Percentiles rank a stretch among this genome's conserved stretches.
Evolutionary conservation across 2,888 invertebrate genomes (phyloP).

Genomic region (Galerucella pusilla): DNA sequence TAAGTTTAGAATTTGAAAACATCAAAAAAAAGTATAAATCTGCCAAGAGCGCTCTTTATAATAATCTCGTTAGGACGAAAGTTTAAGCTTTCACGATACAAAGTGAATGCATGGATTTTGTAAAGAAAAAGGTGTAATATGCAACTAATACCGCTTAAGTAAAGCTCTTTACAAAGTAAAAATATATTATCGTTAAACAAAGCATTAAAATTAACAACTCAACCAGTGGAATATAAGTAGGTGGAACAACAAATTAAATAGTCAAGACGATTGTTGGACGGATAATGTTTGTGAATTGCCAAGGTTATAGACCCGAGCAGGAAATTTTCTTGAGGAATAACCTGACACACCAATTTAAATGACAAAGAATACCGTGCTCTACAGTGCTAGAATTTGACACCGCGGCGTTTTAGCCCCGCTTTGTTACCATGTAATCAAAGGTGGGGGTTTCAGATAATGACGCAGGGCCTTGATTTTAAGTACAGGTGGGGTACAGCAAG

Average conservation of each 20-base stretch:
- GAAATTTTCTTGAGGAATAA: no score
- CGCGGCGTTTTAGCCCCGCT: no score
- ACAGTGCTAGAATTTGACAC: no score
- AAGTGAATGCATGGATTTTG: constrained; percentile 6
- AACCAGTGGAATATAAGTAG: not conserved
- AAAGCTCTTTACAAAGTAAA: not conserved
- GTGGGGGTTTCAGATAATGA: no score
- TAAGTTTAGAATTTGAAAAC: not conserved
- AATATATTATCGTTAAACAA: not conserved
- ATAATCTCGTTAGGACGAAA: not conserved
- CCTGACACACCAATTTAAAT: no score
- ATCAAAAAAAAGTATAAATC: not conserved
- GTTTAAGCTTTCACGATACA: not conserved
- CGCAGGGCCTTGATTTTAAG: no score
- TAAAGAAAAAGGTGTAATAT: constrained; percentile 7
- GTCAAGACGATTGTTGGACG: no score
- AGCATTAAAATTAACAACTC: not conserved
- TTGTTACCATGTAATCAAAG: no score
- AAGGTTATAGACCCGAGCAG: no score
- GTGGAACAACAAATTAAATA: not conserved
- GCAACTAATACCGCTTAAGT: not conserved
- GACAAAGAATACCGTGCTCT: no score
- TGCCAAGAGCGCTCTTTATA: constrained; percentile 6
- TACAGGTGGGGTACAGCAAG: no score
- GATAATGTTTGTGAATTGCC: no score